A percentile compares a stretch with the other conserved stretches of the same genome.
These are phyloP conservation scores for Teleogryllus occipitalis DNA, from an alignment of 1,140 invertebrate species.

Conservation along the genomic window DNA sequence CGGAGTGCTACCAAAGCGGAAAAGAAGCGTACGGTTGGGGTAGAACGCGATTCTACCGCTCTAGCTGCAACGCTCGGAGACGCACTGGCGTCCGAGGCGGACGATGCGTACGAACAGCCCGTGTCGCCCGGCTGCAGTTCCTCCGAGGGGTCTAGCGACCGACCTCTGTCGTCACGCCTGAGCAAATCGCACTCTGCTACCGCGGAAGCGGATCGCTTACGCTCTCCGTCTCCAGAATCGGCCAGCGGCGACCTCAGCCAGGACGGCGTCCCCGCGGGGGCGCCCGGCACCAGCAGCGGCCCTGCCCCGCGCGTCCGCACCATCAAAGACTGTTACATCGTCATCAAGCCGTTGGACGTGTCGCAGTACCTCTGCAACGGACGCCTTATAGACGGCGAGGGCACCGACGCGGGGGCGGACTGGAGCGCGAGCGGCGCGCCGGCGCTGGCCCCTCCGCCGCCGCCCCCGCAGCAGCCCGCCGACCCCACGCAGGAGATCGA, in stretches of 20 bases:
- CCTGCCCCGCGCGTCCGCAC: background rate
- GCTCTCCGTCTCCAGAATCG: background rate
- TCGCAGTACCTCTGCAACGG: background rate
- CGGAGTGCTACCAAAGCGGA: background rate
- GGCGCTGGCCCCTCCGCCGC: too few relatives aligned
- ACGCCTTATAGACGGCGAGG: too few relatives aligned
- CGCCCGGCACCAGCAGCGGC: too few relatives aligned
- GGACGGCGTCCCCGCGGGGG: background rate
- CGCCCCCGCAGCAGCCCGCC: too few relatives aligned
- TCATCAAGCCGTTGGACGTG: background rate
- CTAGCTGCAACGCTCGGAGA: background rate
- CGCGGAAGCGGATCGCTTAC: background rate
- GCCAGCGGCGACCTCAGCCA: background rate
- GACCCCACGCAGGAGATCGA: too few relatives aligned
- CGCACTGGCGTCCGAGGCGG: background rate
- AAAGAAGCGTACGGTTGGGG: background rate
- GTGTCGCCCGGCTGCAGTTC: background rate
- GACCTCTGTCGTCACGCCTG: background rate
- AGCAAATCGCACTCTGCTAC: background rate
- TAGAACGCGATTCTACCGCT: background rate
- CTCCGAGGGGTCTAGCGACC: background rate
- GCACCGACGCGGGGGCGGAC: too few relatives aligned
- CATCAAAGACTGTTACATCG: background rate
- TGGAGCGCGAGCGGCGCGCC: too few relatives aligned
- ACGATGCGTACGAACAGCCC: background rate